Conservation (phyloP, 2,888 invertebrate genomes). For the Clostera curtula region DNA sequence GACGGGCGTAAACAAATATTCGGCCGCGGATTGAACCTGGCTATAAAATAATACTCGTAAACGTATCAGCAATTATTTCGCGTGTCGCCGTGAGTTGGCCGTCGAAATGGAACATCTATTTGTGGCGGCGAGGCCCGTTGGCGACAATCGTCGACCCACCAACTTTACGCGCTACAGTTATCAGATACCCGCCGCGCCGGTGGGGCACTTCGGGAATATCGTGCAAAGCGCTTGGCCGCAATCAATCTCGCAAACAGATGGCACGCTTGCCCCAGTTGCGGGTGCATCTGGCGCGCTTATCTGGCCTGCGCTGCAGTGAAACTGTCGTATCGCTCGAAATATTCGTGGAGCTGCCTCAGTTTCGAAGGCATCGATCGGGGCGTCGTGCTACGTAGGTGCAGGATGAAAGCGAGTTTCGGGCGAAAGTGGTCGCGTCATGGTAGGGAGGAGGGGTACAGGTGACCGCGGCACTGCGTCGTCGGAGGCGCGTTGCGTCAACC, state of each 20-base stretch:
- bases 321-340: constrained; percentile 18
- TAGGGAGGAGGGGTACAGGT: constrained; percentile 40
- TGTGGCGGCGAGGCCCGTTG: constrained; percentile 68
- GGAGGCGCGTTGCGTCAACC: constrained; percentile 47
- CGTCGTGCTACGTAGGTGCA: constrained; percentile 40
- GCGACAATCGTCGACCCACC: constrained; percentile 62
- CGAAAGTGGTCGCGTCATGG: constrained; percentile 60
- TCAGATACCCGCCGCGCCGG: constrained; percentile 30
- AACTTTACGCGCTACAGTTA: constrained; percentile 47
- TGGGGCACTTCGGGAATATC: no score
- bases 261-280: constrained; percentile 59
- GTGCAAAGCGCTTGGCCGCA: no score
- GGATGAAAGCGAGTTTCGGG: constrained; percentile 58
- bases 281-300: constrained; percentile 58
- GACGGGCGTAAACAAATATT: constrained; percentile 16
- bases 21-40: constrained; percentile 32
- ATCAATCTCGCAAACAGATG: constrained; percentile 49
- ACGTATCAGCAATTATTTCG: constrained; percentile 60
- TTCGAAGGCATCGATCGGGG: constrained; percentile 10
- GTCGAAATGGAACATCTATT: constrained; percentile 72
- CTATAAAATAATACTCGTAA: constrained; percentile 45
- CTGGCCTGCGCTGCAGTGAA: constrained; percentile 30
- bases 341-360: constrained; percentile 22
- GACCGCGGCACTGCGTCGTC: constrained; percentile 12
- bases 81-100: constrained; percentile 60